Conservation (phyloP, 2,113 vertebrate species). For the Sakesphorus luctuosus region DNA sequence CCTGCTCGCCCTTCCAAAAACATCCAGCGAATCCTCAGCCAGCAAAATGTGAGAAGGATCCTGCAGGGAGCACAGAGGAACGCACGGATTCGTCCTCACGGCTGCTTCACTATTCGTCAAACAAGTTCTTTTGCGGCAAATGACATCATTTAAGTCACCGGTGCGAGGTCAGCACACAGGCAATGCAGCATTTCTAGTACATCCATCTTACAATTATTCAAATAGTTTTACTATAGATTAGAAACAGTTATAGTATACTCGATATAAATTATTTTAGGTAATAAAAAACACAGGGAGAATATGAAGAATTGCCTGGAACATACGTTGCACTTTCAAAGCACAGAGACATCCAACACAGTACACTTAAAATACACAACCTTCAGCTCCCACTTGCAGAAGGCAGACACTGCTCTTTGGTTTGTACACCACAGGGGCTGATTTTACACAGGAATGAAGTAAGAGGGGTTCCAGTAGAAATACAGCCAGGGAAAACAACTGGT, state of each 20-base stretch:
- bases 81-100: rapidly evolving
- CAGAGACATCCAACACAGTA: neutral
- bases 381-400: neutral
- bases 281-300: neutral
- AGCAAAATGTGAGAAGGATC: rapidly evolving
- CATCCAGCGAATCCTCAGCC: neutral
- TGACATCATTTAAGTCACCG: neutral
- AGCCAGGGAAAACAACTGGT: neutral
- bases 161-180: neutral
- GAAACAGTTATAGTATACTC: neutral
- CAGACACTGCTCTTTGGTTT: neutral
- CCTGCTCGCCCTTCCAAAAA: rapidly evolving
- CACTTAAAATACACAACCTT: neutral
- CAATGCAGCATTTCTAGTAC: neutral
- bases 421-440: neutral
- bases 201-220: neutral
- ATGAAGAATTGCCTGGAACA: neutral
- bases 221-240: neutral
- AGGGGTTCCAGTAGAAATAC: neutral
- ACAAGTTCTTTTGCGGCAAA: neutral
- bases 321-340: neutral
- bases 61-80: rapidly evolving
- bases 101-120: rapidly evolving
- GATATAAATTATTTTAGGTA: neutral
- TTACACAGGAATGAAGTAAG: neutral